Evolutionary conservation across 2,113 vertebrate species (phyloP), one percentile per base, ranked within the genome.

Genomic region (Heloderma charlesbogerti): DNA sequence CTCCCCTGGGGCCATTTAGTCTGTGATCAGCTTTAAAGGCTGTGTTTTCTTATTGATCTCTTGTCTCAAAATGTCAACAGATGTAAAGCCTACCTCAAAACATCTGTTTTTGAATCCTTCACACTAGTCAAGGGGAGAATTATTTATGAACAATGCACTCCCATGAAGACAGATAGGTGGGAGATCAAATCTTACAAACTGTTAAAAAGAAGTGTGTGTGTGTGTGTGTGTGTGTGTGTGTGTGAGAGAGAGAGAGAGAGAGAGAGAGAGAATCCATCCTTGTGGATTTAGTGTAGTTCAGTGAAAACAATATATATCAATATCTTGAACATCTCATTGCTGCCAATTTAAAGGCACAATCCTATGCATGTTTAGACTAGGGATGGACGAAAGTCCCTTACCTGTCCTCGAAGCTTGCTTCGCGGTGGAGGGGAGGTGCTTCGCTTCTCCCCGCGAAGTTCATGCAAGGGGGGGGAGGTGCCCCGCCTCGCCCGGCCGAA

Each of bases 21-120:
- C 54, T 31, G 13, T 3, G 37, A 82, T 27, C 34, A 69, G 3
- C 15, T 92, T 82, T n/a, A 82, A 75, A 22, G 80, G 0, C 0
- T 83, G 15, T 87, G 0, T 12, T 3, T 6, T 83, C 5, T 71
- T 87, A 87, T 71, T 90, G 71, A 90, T 88, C 85, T 87, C 34
- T 40, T 92, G 54, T 72, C 63, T 85, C 80, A 60, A 84, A 84
- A 90, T 84, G 85, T 87, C 85, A 78, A 84, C 71, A 87, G 69
- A 43, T 84, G 63, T 81, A 87, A 84, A 88, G 81, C 63, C 75
- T 87, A 37, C 77, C 16, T 51, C 77, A 81, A 93, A 89, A 5
- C 12, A 79, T 16, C 20, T 91, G 57, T 67, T 48, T 8, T 15
- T 84, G n/a, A 92, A 90, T 0, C 1, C 48, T 88, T 89, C 86